Base-by-base conservation (phyloP, 2,797 vertebrate genomes). In the Rhinoraja longicauda region DNA sequence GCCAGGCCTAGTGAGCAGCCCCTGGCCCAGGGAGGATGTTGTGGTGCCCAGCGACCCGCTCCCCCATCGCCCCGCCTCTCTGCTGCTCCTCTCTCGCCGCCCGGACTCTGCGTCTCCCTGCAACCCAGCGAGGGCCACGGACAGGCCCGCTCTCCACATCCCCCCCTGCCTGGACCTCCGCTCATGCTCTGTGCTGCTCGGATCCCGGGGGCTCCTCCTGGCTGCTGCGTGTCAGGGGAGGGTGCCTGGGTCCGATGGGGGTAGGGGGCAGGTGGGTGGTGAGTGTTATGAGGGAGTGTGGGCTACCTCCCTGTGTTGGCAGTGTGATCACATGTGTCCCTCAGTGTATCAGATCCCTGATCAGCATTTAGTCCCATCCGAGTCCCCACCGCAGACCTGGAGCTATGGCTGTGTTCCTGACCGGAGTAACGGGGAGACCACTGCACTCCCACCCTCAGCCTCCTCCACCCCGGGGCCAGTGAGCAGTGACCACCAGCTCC, bases 61-160 rank as follows among this genome's bases (percentile, higher is more conserved):
- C 19, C 82, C 32, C 59, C 82, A 9, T 36, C 59, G 9, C 82
- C 36, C 82, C 82, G 21, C 39, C 39, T 94, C 94, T 94, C 94
- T 94, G 93, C 94, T 94, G 95, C 93, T 94, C 59, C 95, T 94
- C 0, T 93, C 95, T 94, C 93, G 94, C 93, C 94, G 94, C 94
- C 94, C 94, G 94, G 82, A 93, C 94, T 93, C 93, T 94, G 93
- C 79, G 94, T 93, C 59, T 93, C 92, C 93, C 93, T 94, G 21
- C 45, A 4, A 45, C 45, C 45, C 45, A 45, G 45, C 45, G 70
- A 93, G 94, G 45, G 93, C 92, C 93, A 93, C 93, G 70, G 93
- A 67, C 93, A 94, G 94, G 94, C 92, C 75, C 78, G 94, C 93
- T 93, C 29, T 0, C 92, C 59, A 0, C 93, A 45, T 45, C 45